Evolutionary conservation across 2,888 invertebrate genomes (phyloP), one percentile per base, ranked within the genome.

Genomic region (Scaptomyza flava): DNA sequence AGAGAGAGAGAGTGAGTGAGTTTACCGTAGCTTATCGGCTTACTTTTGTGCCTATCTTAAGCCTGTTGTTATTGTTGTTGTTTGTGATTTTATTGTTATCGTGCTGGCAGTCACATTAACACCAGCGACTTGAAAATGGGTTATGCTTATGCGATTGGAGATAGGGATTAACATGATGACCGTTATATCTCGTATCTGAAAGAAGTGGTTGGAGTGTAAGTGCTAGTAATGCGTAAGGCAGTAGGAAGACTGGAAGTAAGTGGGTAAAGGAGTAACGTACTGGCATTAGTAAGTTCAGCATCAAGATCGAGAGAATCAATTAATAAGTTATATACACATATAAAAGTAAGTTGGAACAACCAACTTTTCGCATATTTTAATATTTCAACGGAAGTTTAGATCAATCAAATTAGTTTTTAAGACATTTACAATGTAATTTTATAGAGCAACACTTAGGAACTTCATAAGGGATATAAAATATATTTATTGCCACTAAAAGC

Each of bases 1-100:
- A 42, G 20, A 43, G 33, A 41, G 72, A 47, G 54, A 78, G 70
- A 70, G 67, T 57, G 60, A 79, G 36, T 72, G 82, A 67, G 65
- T 68, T 81, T 36, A 51, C 59, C 67, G 53, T 23, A 17, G 70
- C 84, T 81, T 81, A 81, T 81, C 81, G 87, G 58, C 84, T 86
- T 75, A 83, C 81, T 68, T 70, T 75, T 75, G 78, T 80, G 63
- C 65, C 73, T 87, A 81, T 81, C 81, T 87, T 82, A 81, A 81
- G 79, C 81, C 57, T 67, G 76, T 81, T 46, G 27, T 42, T 42
- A 9, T 48, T 12, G 20, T 17, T 36, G 23, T 38, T 11, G 48
- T 34, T 58, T 43, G 38, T 30, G 62, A 45, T 53, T 69, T 79
- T 67, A 67, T 81, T 68, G 83, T 85, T 85, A 81, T 81, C 81